Evolutionary conservation across 2,888 invertebrate species (phyloP), one percentile per base, ranked within the genome.

Genomic region (Gryllus longicercus): DNA sequence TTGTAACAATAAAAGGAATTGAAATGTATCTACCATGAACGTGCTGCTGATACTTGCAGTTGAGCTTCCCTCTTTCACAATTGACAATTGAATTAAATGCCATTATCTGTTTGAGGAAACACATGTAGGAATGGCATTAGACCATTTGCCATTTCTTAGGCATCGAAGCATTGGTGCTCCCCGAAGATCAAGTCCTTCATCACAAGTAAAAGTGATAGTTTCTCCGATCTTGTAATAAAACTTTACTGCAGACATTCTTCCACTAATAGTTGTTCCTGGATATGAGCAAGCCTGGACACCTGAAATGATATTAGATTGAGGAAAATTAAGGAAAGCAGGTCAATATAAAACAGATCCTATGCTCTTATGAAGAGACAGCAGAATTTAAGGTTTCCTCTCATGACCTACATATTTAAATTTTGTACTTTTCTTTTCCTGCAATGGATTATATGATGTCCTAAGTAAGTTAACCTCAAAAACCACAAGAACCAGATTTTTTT

Each of bases 221-320:
- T 95, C 95, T 0, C 95, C 95, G 82, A 95, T 94, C 85, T 93
- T 93, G 88, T 96, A 96, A 88, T 94, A 95, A 88, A 95, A 96
- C 87, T 95, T 95, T 21, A 95, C 95, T 0, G 93, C 92, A 0
- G 95, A 95, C 93, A 95, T 95, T 76, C 94, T 90, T 0, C 95
- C 95, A 79, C 94, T 94, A 85, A 95, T 95, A 51, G 94, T 94
- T 38, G 95, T 95, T 51, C 95, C 95, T 0, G 95, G 95, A 86
- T 95, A 96, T 0, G 95, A 94, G 87, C 95, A 96, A 0, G 95
- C 95, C 88, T 94, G 92, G 50, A 93, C 92, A 88, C 92, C 92
- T 92, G 84, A 4, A 84, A 83, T 80, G 76, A 76, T 38, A 38
- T 38, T 38, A 38, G 38, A 38, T 38, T 38, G 38, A 38, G 38